phyloP scores from a whole-genome alignment of 2,113 vertebrate genomes.

The Catagonus wagneri region DNA sequence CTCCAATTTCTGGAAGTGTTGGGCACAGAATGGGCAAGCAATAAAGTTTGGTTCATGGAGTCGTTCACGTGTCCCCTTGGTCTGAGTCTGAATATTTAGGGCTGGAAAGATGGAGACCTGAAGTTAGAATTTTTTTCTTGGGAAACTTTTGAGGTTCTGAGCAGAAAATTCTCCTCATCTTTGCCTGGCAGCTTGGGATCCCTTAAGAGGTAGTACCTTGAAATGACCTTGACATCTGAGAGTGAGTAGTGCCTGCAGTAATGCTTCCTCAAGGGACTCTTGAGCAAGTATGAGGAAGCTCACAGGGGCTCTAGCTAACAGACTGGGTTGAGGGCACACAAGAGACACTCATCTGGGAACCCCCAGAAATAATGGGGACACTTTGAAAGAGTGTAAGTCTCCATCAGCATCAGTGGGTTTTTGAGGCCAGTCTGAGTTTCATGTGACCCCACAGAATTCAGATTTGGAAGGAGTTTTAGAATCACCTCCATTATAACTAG shows the following conservation, averaged over 20 bases:
- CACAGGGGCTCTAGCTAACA: background rate
- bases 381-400: background rate
- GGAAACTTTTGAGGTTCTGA: background rate
- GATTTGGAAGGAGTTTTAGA: background rate
- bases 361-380: background rate
- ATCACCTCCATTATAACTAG: background rate
- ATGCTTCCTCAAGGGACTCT: background rate
- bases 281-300: background rate
- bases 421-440: background rate
- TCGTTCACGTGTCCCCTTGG: background rate
- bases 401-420: background rate
- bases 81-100: constrained; percentile 3
- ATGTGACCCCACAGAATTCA: background rate
- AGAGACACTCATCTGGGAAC: background rate
- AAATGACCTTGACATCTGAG: no score
- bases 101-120: background rate
- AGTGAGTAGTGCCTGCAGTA: background rate
- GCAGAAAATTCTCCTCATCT: background rate
- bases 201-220: background rate
- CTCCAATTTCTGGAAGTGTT: background rate
- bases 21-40: background rate
- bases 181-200: background rate
- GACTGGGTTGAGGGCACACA: background rate
- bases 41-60: background rate
- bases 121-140: background rate